Base-by-base conservation (phyloP, 2,888 invertebrate genomes). In the Caenorhabditis afra region DNA sequence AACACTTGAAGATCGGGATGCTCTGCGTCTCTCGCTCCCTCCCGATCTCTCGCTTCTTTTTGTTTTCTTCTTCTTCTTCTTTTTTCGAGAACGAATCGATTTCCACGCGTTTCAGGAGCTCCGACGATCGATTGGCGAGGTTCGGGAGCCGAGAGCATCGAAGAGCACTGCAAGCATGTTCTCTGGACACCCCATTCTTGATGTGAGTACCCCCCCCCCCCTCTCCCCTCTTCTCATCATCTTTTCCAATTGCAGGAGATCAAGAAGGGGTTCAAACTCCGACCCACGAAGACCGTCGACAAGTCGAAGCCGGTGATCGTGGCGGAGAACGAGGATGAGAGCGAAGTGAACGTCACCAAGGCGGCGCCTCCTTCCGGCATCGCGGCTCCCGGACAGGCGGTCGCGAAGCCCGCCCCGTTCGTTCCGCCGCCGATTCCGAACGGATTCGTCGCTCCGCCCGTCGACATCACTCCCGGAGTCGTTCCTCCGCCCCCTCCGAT, bases 261-360 rank as follows among this genome's bases (percentile, higher is more conserved):
- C 84, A 85, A 86, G 64, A 79, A 81, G 59, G 88, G 88, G 53
- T 84, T 88, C 68, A 84, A 84, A 67, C 85, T 88, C 57, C 82
- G 87, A 50, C 87, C 87, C 22, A 87, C 88, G 41, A 84, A 85
- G 68, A 88, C 88, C 22, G 81, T 87, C 71, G 88, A 88, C 81
- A 88, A 88, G 73, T 86, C 86, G 22, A 83, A 85, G 64, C 87
- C 88, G 12, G 77, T 86, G 29, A 85, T 88, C 57, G 45, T 58
- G n/a, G 83, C 83, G 22, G 81, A 86, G 52, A 77, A 77, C 44
- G 79, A 84, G 45, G 81, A 82, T 78, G 73, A 79, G 55, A 53
- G 37, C 45, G 73, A 82, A 52, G 71, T 80, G 11, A 71, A 71
- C 3, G 65, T 66, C 23, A 76, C 80, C 20, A 80, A 76, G 49